These are phyloP conservation scores for Macaria liturata DNA, from an alignment of 2,888 invertebrate species.

Conservation along the genomic window DNA sequence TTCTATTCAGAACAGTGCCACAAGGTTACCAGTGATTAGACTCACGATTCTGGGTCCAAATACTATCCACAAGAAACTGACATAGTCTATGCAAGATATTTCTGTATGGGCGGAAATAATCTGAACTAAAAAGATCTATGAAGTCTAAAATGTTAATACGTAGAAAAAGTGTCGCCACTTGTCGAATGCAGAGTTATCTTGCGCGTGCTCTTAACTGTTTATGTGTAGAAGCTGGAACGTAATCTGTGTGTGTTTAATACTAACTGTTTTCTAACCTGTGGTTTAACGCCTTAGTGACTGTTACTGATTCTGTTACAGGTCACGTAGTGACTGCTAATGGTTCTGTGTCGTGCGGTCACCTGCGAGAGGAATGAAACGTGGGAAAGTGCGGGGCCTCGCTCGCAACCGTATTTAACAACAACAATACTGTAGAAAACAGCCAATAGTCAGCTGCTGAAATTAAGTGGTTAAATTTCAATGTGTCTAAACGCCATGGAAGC, in stretches of 20 bases:
- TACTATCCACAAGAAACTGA: slow-evolving; percentile 6
- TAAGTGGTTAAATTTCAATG: background rate
- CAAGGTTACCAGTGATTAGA: slow-evolving; percentile 28
- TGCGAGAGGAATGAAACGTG: slow-evolving; percentile 24
- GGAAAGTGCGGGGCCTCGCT: slow-evolving; percentile 33
- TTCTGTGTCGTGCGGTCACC: slow-evolving; percentile 23
- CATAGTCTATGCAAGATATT: background rate
- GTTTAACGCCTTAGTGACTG: slow-evolving; percentile 3
- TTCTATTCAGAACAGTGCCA: slow-evolving; percentile 29
- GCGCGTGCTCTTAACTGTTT: too few relatives aligned
- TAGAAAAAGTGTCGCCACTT: too few relatives aligned
- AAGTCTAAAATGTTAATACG: too few relatives aligned
- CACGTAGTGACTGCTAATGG: slow-evolving; percentile 20
- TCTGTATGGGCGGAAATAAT: too few relatives aligned
- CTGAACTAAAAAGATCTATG: too few relatives aligned
- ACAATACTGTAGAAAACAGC: slow-evolving; percentile 22
- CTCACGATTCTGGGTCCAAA: slow-evolving; percentile 26
- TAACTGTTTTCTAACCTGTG: slow-evolving; percentile 7
- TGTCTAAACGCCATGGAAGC: too few relatives aligned
- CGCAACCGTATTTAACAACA: slow-evolving; percentile 15
- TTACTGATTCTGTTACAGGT: slow-evolving; percentile 9
- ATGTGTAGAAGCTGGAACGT: too few relatives aligned
- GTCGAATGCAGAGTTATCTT: too few relatives aligned
- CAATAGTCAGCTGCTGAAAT: slow-evolving; percentile 9
- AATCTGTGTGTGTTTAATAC: background rate